Percentiles rank a stretch among this genome's conserved stretches.
Evolutionary conservation across 1,140 invertebrate species (phyloP).

Genomic region (Oscheius sp.): DNA sequence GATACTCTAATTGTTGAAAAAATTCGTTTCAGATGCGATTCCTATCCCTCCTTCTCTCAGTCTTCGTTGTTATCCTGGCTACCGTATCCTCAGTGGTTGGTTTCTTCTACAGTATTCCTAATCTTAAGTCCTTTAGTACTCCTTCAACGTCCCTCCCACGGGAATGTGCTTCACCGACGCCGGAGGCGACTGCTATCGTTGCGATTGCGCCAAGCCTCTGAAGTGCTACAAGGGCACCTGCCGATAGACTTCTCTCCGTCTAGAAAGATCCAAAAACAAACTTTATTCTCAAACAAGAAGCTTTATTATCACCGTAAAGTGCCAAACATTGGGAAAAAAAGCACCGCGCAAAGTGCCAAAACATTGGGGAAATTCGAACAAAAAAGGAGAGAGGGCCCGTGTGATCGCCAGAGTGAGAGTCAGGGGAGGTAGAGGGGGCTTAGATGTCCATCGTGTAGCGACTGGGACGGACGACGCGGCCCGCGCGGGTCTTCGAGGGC

Average conservation of each 20-base stretch:
- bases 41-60: slow-evolving; percentile 12
- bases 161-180: slow-evolving; percentile 13
- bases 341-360: neutral
- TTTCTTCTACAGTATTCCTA: neutral
- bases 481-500: neutral
- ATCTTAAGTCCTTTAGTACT: neutral
- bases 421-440: neutral
- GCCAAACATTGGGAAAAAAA: neutral
- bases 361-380: neutral
- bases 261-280: neutral
- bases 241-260: slow-evolving; percentile 1
- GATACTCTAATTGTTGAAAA: too few species aligned
- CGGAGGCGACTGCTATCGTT: slow-evolving; percentile 26
- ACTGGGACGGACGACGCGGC: neutral
- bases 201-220: slow-evolving; percentile 24
- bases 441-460: neutral
- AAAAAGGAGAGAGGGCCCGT: too few species aligned
- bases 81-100: slow-evolving; percentile 12
- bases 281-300: neutral
- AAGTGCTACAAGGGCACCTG: slow-evolving; percentile 25
- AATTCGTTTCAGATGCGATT: slow-evolving; percentile 28
- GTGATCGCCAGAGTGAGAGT: too few species aligned
- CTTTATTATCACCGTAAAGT: neutral
- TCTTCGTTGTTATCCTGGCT: slow-evolving; percentile 19
- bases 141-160: slow-evolving; percentile 26